These are phyloP conservation scores for Loris lydekkerianus DNA, from an alignment of 2,797 vertebrate genomes.

Conservation along the genomic window DNA sequence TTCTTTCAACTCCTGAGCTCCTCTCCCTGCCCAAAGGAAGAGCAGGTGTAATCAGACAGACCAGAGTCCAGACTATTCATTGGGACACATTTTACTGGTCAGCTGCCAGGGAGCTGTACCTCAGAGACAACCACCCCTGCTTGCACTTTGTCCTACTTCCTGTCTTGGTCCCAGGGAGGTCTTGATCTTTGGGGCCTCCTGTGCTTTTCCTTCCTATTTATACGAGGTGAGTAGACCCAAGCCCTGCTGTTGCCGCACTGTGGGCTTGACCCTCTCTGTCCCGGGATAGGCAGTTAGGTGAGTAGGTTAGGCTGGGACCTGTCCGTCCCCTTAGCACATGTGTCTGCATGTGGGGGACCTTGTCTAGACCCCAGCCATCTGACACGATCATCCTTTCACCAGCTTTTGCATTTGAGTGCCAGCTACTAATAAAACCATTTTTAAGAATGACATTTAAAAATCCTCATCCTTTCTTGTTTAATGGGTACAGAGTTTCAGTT, in stretches of 20 bases:
- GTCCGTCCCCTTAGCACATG: not conserved
- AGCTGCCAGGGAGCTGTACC: not conserved
- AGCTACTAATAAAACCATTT: not conserved
- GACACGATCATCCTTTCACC: not conserved
- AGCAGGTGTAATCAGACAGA: not conserved
- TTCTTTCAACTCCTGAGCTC: not conserved
- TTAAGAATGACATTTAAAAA: too few relatives aligned
- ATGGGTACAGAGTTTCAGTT: too few relatives aligned
- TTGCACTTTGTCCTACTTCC: conserved; percentile 33
- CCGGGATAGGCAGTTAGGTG: not conserved
- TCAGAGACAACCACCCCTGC: not conserved
- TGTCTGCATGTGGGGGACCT: not conserved
- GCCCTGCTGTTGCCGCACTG: not conserved
- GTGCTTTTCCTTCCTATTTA: not conserved
- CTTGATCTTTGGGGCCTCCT: not conserved
- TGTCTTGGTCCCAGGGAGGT: not conserved
- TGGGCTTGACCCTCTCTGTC: not conserved
- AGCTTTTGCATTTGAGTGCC: not conserved
- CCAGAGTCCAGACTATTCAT: conserved; percentile 25
- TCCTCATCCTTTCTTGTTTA: too few relatives aligned
- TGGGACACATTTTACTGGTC: not conserved
- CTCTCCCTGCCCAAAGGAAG: not conserved
- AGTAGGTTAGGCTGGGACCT: not conserved
- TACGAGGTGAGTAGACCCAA: not conserved
- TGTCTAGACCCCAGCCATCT: not conserved